Percentiles rank a stretch among this genome's conserved stretches.
These are phyloP conservation scores for Erynnis tages DNA, from an alignment of 2,888 invertebrate genomes.

Conservation along the genomic window DNA sequence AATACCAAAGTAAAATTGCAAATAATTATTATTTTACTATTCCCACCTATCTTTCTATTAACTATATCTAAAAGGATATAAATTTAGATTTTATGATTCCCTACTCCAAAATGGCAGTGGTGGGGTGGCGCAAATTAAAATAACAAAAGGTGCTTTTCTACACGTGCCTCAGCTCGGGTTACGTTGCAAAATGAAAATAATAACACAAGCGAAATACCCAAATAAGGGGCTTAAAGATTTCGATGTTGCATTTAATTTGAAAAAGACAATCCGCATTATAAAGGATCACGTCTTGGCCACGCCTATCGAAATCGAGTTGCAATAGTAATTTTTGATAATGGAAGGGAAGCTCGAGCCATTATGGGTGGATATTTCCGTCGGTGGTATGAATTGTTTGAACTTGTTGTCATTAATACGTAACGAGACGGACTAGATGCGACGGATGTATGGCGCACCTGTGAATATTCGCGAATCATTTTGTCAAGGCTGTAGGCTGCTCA, in stretches of 20 bases:
- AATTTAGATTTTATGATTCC: too few relatives aligned
- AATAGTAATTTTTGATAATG: conserved; percentile 75
- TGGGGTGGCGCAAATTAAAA: conserved; percentile 55
- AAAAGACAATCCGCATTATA: conserved; percentile 67
- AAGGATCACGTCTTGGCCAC: conserved; percentile 59
- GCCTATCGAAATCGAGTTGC: conserved; percentile 69
- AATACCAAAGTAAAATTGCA: too few relatives aligned
- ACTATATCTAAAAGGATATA: too few relatives aligned
- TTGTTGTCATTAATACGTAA: conserved; percentile 47
- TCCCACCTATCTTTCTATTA: too few relatives aligned
- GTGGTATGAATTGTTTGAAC: conserved; percentile 60
- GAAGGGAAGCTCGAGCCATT: conserved; percentile 60
- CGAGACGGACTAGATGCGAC: conserved; percentile 59
- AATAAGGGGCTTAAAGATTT: conserved; percentile 56
- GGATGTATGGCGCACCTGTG: conserved; percentile 61
- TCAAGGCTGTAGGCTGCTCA: conserved; percentile 44
- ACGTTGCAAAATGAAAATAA: conserved; percentile 62
- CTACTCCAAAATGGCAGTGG: too few relatives aligned
- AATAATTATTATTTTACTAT: too few relatives aligned
- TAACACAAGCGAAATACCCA: conserved; percentile 52
- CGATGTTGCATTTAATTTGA: conserved; percentile 64
- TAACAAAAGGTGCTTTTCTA: conserved; percentile 58
- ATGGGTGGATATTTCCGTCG: conserved; percentile 74
- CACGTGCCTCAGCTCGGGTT: conserved; percentile 72
- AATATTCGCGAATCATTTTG: conserved; percentile 59